Percentiles rank a stretch among this genome's conserved stretches.
phyloP scores from a whole-genome alignment of 2,888 invertebrate species.

The Plemyria rubiginata region DNA sequence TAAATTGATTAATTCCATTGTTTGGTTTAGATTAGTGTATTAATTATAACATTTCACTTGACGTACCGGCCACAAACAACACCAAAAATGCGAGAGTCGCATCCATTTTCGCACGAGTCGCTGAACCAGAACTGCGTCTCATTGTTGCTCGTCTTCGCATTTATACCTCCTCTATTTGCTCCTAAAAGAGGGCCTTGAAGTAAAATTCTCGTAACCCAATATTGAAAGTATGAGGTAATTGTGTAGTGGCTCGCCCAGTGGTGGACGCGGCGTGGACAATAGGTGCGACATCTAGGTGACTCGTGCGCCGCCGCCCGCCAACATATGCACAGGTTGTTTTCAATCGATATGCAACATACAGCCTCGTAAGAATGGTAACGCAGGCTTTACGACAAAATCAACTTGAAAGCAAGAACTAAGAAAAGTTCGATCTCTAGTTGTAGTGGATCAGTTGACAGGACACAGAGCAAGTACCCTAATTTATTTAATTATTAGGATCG shows the following conservation, averaged over 20 bases:
- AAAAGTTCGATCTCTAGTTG: neutral
- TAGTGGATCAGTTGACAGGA: no score
- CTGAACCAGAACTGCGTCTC: constrained; percentile 73
- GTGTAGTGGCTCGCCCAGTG: constrained; percentile 77
- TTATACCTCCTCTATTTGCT: constrained; percentile 82
- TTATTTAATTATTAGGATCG: no score
- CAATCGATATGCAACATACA: constrained; percentile 45
- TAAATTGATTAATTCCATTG: constrained; percentile 22
- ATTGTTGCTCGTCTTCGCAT: constrained; percentile 76
- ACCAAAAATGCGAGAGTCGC: constrained; percentile 65
- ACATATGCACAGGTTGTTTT: constrained; percentile 72
- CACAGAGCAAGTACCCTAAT: neutral
- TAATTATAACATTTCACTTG: constrained; percentile 45
- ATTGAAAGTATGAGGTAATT: constrained; percentile 84
- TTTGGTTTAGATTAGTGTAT: neutral
- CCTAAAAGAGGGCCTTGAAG: constrained; percentile 82
- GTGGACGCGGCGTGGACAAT: constrained; percentile 73
- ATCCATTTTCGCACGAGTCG: constrained; percentile 76
- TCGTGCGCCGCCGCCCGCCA: constrained; percentile 64
- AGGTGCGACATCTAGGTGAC: constrained; percentile 83
- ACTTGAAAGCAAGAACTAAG: constrained; percentile 35
- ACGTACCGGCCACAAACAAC: constrained; percentile 77
- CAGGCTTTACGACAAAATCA: constrained; percentile 39
- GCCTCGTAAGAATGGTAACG: constrained; percentile 47
- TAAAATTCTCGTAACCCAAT: constrained; percentile 84